Base-by-base conservation (phyloP, 2,888 invertebrate species). In the Plagodis dolabraria region DNA sequence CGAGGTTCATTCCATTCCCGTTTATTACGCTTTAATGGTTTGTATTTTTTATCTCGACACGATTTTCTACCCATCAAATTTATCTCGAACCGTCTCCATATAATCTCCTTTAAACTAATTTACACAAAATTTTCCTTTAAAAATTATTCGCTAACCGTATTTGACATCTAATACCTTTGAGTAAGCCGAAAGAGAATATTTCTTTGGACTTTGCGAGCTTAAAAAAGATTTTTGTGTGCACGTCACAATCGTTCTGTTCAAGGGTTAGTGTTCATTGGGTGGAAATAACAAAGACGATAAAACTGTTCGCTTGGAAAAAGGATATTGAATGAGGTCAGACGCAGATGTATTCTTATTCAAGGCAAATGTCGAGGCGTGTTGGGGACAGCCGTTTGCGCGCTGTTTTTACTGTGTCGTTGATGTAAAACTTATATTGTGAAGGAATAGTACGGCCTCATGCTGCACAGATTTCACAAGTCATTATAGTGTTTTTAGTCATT, bases 221-320 rank as follows among this genome's bases (percentile, higher is more conserved):
- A 74, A 73, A n/a, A 79, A 79, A 79, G 68, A 77, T 83, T 83
- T 87, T 85, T 77, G 80, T 80, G 83, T 82, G 81, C 83, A 83
- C 82, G 85, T 86, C 88, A 87, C 82, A 87, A 87, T 85, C 80
- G 87, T 87, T 87, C 78, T 75, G 75, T 82, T 85, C 80, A 80
- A 87, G 85, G 87, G 87, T 88, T 85, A 85, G 84, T 83, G 87
- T 85, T 89, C 89, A 90, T 86, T 82, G 88, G 84, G 86, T 89
- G 89, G 89, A 90, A 90, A 87, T 90, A 89, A 89, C 89, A 88
- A 87, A 90, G 87, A 85, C 87, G 88, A 90, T 90, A 90, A 91
- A 90, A 90, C 82, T 87, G 85, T 88, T 90, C 89, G 82, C 80
- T 89, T 77, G 91, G 89, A 90, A 90, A 90, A 90, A 86, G 89